Evolutionary conservation across 2,888 invertebrate species (phyloP).

Genomic region (Lagria hirta): DNA sequence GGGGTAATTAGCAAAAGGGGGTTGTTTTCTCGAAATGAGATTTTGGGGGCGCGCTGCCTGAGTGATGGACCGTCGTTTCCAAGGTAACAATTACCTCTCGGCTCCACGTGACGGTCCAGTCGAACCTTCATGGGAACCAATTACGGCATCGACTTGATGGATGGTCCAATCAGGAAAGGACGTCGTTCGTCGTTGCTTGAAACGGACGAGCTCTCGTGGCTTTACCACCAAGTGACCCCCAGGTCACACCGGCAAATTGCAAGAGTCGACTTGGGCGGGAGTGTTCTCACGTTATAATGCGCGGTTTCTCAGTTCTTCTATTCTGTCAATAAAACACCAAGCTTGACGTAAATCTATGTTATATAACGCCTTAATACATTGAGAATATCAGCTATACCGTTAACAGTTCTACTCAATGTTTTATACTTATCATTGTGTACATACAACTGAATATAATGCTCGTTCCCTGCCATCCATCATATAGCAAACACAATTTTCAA

Average conservation of each 20-base stretch:
- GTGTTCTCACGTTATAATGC: slow-evolving; percentile 34
- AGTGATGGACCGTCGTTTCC: slow-evolving; percentile 44
- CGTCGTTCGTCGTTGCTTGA: slow-evolving; percentile 21
- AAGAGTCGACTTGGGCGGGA: slow-evolving; percentile 22
- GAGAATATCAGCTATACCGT: no score
- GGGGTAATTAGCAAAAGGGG: slow-evolving; percentile 33
- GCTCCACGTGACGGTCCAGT: slow-evolving; percentile 48
- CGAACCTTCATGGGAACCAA: slow-evolving; percentile 57
- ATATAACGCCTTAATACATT: no score
- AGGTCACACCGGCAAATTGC: slow-evolving; percentile 46
- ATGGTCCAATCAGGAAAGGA: slow-evolving; percentile 61
- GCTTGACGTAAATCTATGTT: no score
- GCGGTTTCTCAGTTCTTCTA: no score
- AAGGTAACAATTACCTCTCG: slow-evolving; percentile 54
- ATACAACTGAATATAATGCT: no score
- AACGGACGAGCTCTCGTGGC: slow-evolving; percentile 20
- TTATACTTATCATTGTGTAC: no score
- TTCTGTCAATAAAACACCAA: no score
- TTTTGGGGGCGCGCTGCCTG: slow-evolving; percentile 37
- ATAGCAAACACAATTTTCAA: no score
- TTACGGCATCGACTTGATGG: slow-evolving; percentile 59
- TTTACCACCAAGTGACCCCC: slow-evolving; percentile 44
- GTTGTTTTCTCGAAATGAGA: slow-evolving; percentile 41
- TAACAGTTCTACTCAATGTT: no score
- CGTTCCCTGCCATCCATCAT: no score